Base-by-base conservation (phyloP, 2,113 vertebrate genomes). In the Lasiurus borealis region DNA sequence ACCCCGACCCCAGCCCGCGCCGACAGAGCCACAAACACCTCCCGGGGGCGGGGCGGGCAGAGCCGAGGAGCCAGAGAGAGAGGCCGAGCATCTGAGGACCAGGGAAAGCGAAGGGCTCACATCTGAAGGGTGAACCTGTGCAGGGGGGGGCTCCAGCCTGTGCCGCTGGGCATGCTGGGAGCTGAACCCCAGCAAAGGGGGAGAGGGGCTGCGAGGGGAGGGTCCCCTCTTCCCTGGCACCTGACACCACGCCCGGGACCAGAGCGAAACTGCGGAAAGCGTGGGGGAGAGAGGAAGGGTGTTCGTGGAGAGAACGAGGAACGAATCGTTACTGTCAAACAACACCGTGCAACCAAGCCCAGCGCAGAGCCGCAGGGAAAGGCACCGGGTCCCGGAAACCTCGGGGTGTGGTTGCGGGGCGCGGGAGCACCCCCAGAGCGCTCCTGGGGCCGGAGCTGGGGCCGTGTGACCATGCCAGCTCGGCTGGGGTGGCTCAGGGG, bases 1-100 rank as follows among this genome's bases (percentile, higher is more conserved):
- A 66, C 78, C 80, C 89, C 87, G 40, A 36, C 69, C 93, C 64
- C 85, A 89, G 31, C 86, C 40, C 40, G 40, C 91, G 72, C 29
- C 0, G 0, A 25, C 50, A 44, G 78, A 85, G 72, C 48, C 40
- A 88, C 81, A 87, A 44, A 14, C 4, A 0, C n/a, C 5, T 69
- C 15, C n/a, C 29, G 23, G 50, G 88, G 3, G 88, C 14, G 18
- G 75, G n/a, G 25, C 73, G 77, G 59, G 46, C 12, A 40, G 40
- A 40, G 40, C 40, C 40, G 40, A 5, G 40, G 40, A n/a, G n/a
- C n/a, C n/a, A n/a, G n/a, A n/a, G n/a, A n/a, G n/a, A n/a, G n/a
- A n/a, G n/a, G n/a, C n/a, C n/a, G n/a, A n/a, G 40, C 8, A 2
- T 72, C 6, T 64, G 25, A 3, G n/a, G 2, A 5, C 16, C 31